phyloP scores from a whole-genome alignment of 1,140 invertebrate species.

The Brachionus rotundiformis region DNA sequence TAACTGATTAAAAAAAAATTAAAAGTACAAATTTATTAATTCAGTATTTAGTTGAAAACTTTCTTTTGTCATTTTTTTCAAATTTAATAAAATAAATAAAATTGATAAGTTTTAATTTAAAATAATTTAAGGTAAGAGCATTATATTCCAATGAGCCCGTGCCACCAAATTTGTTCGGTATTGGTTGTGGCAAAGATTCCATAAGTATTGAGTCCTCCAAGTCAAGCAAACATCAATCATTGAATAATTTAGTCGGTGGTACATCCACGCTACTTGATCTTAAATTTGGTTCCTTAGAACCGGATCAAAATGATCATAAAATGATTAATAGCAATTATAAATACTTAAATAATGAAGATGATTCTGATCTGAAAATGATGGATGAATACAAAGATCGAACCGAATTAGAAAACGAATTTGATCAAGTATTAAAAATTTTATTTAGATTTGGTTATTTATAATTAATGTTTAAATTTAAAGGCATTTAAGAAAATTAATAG shows the following conservation, averaged over 20 bases:
- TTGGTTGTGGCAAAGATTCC: slow-evolving; percentile 1
- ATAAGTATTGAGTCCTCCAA: background rate
- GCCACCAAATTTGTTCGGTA: slow-evolving; percentile 23
- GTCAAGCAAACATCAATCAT: slow-evolving; percentile 19
- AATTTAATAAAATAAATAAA: too few species aligned
- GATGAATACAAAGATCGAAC: slow-evolving; percentile 15
- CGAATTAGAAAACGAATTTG: slow-evolving; percentile 38
- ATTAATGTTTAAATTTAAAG: background rate
- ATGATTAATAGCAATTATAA: slow-evolving; percentile 1
- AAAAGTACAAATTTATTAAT: too few species aligned
- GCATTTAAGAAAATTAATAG: slow-evolving; percentile 36
- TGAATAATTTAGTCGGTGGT: slow-evolving; percentile 49
- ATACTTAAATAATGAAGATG: slow-evolving; percentile 32
- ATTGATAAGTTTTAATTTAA: background rate
- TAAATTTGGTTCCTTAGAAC: slow-evolving; percentile 35
- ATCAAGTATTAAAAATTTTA: slow-evolving; percentile 22
- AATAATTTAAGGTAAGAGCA: background rate
- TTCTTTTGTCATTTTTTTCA: too few species aligned
- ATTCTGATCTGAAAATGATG: slow-evolving; percentile 10
- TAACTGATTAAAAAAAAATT: too few species aligned
- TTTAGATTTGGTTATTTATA: too few species aligned
- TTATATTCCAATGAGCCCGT: slow-evolving; percentile 27
- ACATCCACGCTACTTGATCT: slow-evolving; percentile 38
- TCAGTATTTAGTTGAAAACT: too few species aligned
- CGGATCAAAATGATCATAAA: background rate